Conservation (phyloP, 2,797 vertebrate genomes). For the Sciurus carolinensis region DNA sequence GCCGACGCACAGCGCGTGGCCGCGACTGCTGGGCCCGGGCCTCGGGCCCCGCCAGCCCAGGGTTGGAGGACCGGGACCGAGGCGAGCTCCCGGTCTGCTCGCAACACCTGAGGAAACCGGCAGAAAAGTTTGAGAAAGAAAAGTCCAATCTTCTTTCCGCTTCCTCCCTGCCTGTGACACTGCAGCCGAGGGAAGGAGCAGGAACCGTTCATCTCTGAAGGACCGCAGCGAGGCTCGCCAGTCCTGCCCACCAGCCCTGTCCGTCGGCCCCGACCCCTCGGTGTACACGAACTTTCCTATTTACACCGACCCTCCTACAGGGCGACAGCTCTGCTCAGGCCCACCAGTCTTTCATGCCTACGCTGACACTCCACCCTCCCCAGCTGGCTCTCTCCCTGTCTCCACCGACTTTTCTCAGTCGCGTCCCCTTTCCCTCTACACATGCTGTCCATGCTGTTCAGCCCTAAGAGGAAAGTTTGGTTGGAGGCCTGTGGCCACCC, state of each 20-base stretch:
- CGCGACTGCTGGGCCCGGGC: background rate
- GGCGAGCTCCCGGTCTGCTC: constrained; percentile 6
- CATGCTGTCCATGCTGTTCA: background rate
- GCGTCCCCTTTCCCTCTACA: background rate
- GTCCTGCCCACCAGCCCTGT: background rate
- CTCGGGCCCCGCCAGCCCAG: background rate
- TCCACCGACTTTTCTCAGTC: background rate
- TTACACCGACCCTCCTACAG: background rate
- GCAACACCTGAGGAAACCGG: constrained; percentile 79
- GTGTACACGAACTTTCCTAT: background rate
- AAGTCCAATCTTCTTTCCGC: constrained; percentile 71
- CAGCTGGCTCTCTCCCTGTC: background rate
- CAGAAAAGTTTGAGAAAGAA: constrained; percentile 82
- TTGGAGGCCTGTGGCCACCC: constrained; percentile 24
- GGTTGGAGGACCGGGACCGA: background rate
- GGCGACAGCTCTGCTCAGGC: background rate
- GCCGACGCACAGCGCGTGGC: constrained; percentile 55
- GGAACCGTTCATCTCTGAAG: background rate
- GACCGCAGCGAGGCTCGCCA: background rate
- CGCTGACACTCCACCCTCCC: background rate
- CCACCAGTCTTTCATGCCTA: background rate
- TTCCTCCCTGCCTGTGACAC: constrained; percentile 60
- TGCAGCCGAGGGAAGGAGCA: constrained; percentile 49
- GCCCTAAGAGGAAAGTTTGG: background rate
- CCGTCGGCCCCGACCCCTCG: background rate